Conservation (phyloP, 35 echinoderm and acorn worm species). For the Lytechinus pictus region DNA sequence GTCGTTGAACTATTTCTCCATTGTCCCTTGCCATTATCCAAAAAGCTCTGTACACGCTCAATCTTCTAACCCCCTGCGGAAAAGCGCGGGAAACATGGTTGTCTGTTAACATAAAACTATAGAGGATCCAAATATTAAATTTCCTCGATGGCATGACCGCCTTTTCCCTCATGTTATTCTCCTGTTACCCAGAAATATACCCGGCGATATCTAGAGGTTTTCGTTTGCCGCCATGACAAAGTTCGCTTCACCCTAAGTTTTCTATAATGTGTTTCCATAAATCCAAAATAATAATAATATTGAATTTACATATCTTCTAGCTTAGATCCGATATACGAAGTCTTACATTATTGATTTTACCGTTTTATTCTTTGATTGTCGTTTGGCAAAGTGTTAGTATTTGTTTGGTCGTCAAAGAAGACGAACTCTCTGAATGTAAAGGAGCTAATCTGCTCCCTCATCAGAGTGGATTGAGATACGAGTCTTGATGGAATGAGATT, state of each 20-base stretch:
- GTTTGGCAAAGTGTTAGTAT: no score
- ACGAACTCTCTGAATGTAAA: no score
- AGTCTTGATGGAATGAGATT: no score
- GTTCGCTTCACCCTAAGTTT: background rate
- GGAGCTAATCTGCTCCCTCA: no score
- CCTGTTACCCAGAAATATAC: background rate
- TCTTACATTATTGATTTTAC: no score
- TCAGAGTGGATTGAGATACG: no score
- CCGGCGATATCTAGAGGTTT: background rate
- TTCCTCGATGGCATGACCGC: background rate
- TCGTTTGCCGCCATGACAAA: background rate
- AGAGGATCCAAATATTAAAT: background rate
- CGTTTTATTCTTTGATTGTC: no score
- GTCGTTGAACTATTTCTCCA: slow-evolving; percentile 10
- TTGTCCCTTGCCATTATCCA: slow-evolving; percentile 10
- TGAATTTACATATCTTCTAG: no score
- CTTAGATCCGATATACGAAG: no score
- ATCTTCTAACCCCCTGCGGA: background rate
- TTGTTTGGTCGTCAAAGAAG: no score
- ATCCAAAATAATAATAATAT: no score
- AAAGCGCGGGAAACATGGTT: background rate
- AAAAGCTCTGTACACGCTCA: background rate
- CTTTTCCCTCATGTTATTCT: background rate
- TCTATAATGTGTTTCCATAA: no score
- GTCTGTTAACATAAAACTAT: background rate